Evolutionary conservation across 2,888 invertebrate genomes (phyloP).

Genomic region (Aporophyla nigra): DNA sequence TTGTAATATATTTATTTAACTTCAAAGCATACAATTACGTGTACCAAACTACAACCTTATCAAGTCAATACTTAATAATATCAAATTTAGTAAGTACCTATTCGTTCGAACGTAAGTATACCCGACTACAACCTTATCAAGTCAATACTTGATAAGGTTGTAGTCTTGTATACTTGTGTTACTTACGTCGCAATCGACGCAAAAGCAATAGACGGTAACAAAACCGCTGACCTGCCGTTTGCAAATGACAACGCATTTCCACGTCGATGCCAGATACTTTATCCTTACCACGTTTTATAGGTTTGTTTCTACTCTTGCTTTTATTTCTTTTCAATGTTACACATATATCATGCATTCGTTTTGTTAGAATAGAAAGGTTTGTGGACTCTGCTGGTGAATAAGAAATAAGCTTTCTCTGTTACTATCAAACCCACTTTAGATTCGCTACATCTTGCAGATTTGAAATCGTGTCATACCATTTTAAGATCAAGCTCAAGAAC

Average conservation of each 20-base stretch:
- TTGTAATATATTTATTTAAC: background rate
- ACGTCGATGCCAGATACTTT: conserved; percentile 48
- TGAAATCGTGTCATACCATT: background rate
- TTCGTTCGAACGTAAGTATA: too few species aligned
- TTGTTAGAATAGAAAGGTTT: conserved; percentile 6
- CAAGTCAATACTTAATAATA: background rate
- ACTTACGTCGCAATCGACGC: background rate
- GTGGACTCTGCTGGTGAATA: background rate
- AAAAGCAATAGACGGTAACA: conserved; percentile 50
- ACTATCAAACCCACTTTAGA: background rate
- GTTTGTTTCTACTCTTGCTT: conserved; percentile 24
- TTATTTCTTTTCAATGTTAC: conserved; percentile 37
- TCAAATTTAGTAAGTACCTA: too few species aligned
- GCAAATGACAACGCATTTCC: conserved; percentile 62
- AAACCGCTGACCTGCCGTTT: conserved; percentile 59
- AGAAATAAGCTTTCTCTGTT: background rate
- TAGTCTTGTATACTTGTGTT: too few species aligned
- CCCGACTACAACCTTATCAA: too few species aligned
- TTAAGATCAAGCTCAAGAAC: background rate
- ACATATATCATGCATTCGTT: conserved; percentile 16
- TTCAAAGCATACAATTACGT: background rate
- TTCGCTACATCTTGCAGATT: background rate
- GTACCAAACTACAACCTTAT: background rate
- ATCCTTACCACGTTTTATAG: conserved; percentile 42
- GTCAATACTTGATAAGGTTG: too few species aligned